Evolutionary conservation across 2,113 vertebrate genomes (phyloP).

Genomic region (Myocastor coypus): DNA sequence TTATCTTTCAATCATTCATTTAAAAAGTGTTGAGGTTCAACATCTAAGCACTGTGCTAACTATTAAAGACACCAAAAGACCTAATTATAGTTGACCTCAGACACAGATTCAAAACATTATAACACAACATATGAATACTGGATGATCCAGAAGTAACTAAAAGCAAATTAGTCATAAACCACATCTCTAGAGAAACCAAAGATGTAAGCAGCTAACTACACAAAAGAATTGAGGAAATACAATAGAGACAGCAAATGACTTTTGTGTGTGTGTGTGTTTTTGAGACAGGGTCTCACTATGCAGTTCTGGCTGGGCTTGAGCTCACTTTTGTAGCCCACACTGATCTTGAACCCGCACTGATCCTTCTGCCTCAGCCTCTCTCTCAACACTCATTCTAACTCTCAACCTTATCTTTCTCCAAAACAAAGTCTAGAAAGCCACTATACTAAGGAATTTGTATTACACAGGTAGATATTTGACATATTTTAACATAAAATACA

Average conservation of each 20-base stretch:
- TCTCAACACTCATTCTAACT: background rate
- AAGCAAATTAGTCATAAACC: background rate
- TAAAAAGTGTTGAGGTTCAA: background rate
- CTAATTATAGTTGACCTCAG: background rate
- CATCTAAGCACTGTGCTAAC: background rate
- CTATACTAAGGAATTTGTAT: background rate
- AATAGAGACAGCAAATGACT: background rate
- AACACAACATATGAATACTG: background rate
- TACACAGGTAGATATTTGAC: background rate
- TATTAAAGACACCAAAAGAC: background rate
- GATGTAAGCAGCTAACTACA: background rate
- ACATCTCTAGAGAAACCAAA: constrained; percentile 19
- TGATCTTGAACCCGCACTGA: too few species aligned
- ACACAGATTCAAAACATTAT: background rate
- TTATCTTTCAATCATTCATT: constrained; percentile 26
- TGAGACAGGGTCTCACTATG: too few species aligned
- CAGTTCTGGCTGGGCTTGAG: too few species aligned
- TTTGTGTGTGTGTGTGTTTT: background rate
- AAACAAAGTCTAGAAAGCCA: background rate
- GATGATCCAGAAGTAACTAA: background rate
- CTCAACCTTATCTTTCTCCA: background rate
- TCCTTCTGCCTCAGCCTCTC: too few species aligned
- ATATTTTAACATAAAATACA: background rate
- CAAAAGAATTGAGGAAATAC: constrained; percentile 23
- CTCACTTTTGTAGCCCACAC: too few species aligned